Conservation (phyloP, 1,140 invertebrate species). For the Drosophila littoralis region DNA sequence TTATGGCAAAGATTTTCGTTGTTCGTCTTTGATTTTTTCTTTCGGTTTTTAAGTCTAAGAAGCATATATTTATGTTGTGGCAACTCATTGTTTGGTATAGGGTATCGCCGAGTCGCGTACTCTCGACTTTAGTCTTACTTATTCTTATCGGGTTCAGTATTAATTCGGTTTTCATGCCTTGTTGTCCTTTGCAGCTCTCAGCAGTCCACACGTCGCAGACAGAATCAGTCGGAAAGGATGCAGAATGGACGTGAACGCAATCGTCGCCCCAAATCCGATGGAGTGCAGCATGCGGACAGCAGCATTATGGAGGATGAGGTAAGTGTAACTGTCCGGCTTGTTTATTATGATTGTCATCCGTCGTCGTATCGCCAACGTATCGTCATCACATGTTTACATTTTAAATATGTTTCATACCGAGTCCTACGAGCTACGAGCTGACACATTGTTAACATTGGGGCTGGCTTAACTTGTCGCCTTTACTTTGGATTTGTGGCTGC, state of each 20-base stretch:
- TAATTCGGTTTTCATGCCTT: constrained; percentile 47
- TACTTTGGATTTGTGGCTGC: constrained; percentile 26
- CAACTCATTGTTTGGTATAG: neutral
- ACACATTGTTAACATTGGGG: constrained; percentile 32
- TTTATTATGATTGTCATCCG: constrained; percentile 37
- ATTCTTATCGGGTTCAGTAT: constrained; percentile 9
- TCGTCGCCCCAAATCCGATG: constrained; percentile 75
- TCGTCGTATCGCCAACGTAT: neutral
- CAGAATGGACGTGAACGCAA: constrained; percentile 75
- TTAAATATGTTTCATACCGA: constrained; percentile 59
- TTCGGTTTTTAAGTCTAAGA: neutral
- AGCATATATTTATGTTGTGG: neutral
- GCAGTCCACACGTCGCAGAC: constrained; percentile 65
- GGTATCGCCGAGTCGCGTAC: neutral
- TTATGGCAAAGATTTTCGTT: too few relatives aligned
- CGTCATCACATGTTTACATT: constrained; percentile 52
- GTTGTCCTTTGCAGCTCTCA: constrained; percentile 55
- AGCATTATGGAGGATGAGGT: constrained; percentile 84
- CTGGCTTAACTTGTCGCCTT: constrained; percentile 35
- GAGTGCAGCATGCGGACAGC: constrained; percentile 82
- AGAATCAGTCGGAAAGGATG: constrained; percentile 65
- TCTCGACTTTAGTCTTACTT: neutral
- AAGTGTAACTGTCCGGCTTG: constrained; percentile 38
- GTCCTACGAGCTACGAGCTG: neutral
- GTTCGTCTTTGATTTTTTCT: too few relatives aligned